Percentiles rank a stretch among this genome's conserved stretches.
Conservation (phyloP, 1,140 invertebrate genomes). For the Trichomalopsis sarcophagae region DNA sequence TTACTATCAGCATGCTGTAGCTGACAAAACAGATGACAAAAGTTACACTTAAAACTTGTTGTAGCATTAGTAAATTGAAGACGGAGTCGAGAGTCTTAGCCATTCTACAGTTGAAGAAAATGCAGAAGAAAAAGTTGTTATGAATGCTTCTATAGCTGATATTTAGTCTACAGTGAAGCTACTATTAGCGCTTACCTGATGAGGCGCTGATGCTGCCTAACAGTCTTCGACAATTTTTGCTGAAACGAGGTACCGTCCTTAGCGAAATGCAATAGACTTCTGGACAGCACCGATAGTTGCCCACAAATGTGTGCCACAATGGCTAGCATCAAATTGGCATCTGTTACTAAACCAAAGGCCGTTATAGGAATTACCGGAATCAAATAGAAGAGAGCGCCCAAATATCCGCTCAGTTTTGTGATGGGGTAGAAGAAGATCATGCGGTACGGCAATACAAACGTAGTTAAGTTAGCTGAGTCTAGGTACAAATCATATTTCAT, state of each 20-base stretch:
- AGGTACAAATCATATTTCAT: too few species aligned
- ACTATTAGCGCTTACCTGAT: neutral
- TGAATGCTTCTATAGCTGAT: too few species aligned
- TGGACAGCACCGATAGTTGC: neutral
- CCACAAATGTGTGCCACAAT: constrained; percentile 3
- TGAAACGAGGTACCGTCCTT: neutral
- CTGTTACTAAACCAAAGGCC: neutral
- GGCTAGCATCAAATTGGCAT: constrained; percentile 22
- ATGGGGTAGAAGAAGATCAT: neutral
- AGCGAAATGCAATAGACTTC: neutral
- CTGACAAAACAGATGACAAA: constrained; percentile 12
- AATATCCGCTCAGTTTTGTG: neutral
- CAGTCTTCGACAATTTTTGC: neutral
- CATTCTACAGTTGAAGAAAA: neutral
- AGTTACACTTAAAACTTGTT: neutral
- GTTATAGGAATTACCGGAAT: constrained; percentile 12
- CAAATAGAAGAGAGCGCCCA: neutral
- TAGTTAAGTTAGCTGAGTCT: constrained; percentile 22
- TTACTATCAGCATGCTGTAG: constrained; percentile 11
- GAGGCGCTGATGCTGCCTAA: neutral
- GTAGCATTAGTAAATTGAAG: constrained; percentile 15
- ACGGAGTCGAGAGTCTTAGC: neutral
- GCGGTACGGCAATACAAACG: constrained; percentile 21
- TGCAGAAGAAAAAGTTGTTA: neutral
- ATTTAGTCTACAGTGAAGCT: too few species aligned